These are phyloP conservation scores for Lathronympha strigana DNA, from an alignment of 2,888 invertebrate genomes.

Conservation along the genomic window DNA sequence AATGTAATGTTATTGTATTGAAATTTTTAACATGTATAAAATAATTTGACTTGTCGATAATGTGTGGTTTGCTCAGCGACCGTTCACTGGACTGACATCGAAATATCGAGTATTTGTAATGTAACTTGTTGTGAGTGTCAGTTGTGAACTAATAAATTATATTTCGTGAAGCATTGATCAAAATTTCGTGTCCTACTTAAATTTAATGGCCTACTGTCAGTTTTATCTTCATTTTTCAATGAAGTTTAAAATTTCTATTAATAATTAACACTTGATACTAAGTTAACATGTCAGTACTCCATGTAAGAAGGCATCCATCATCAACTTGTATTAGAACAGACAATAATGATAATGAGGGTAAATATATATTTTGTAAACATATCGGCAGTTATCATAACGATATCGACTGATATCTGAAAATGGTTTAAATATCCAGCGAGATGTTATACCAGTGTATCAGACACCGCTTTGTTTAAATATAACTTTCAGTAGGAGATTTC, in stretches of 20 bases:
- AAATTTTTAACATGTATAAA: constrained; percentile 9
- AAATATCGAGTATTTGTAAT: constrained; percentile 5
- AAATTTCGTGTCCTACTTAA: constrained; percentile 12
- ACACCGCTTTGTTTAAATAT: too few relatives aligned
- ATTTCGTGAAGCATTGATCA: not conserved
- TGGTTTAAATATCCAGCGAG: too few relatives aligned
- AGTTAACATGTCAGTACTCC: not conserved
- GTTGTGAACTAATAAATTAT: constrained; percentile 7
- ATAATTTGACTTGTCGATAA: constrained; percentile 7
- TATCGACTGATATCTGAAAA: too few relatives aligned
- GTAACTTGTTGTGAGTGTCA: constrained; percentile 8
- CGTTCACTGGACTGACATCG: constrained; percentile 23
- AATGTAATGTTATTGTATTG: constrained; percentile 33
- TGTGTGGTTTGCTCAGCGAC: constrained; percentile 12
- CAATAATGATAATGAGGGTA: not conserved
- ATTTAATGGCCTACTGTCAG: not conserved
- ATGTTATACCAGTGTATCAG: too few relatives aligned
- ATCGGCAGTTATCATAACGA: too few relatives aligned
- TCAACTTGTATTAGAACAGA: not conserved
- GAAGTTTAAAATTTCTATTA: not conserved
- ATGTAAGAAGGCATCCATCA: not conserved
- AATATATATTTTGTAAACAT: too few relatives aligned
- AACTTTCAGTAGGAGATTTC: too few relatives aligned
- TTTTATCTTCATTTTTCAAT: not conserved
- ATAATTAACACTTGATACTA: not conserved